Evolutionary conservation across 2,888 invertebrate genomes (phyloP).

Genomic region (Ectemnius lituratus): DNA sequence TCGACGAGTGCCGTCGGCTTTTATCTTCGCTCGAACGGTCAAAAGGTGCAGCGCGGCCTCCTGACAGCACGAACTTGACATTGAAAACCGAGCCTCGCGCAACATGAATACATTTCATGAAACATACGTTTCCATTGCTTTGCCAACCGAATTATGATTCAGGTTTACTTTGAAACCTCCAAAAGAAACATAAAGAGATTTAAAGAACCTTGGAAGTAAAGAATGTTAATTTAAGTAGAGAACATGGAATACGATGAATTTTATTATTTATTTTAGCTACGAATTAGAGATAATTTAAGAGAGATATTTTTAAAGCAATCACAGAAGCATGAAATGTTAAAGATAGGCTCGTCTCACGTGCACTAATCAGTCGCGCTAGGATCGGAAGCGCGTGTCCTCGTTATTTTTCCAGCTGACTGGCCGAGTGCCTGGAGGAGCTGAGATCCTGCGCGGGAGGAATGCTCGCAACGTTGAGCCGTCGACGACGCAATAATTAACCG

Average conservation of each 20-base stretch:
- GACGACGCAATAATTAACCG: conserved; percentile 67
- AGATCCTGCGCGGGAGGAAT: conserved; percentile 42
- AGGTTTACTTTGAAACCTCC: no score
- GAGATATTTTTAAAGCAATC: neutral
- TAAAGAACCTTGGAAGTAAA: no score
- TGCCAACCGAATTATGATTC: no score
- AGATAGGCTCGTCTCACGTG: conserved; percentile 10
- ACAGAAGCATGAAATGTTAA: conserved; percentile 11
- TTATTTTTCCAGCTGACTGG: conserved; percentile 72
- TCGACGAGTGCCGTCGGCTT: conserved; percentile 7
- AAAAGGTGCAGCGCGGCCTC: conserved; percentile 7
- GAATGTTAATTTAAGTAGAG: no score
- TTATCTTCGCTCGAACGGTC: conserved; percentile 24
- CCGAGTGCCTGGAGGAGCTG: conserved; percentile 33
- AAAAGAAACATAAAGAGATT: no score
- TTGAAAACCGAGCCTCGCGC: conserved; percentile 13
- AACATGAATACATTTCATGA: no score
- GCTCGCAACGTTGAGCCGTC: neutral
- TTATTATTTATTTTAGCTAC: no score
- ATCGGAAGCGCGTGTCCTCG: conserved; percentile 48
- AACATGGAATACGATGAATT: no score
- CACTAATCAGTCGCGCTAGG: conserved; percentile 23
- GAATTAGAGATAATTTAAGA: no score
- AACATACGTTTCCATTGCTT: no score
- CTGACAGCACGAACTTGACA: neutral